These are phyloP conservation scores for Danionella dracula DNA, from an alignment of 2,797 vertebrate genomes.

Conservation along the genomic window DNA sequence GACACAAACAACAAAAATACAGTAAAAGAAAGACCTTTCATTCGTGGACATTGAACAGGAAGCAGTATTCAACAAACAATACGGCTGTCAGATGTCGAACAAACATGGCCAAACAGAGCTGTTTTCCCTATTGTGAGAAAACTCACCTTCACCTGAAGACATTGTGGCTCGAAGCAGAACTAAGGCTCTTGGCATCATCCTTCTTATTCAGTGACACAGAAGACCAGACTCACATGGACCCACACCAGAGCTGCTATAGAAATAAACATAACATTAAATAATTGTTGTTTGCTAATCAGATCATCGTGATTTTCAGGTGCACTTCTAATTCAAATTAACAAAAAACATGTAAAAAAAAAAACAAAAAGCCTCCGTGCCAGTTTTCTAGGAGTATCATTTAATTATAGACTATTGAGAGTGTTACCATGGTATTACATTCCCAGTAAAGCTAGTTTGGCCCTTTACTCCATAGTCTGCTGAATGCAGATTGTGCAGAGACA, in stretches of 20 bases:
- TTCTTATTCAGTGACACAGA: neutral
- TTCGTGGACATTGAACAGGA: neutral
- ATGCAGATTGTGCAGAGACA: too few relatives aligned
- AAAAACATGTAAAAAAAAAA: neutral
- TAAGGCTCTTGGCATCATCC: neutral
- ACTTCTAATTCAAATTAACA: neutral
- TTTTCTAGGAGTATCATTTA: neutral
- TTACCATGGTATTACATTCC: constrained; percentile 3
- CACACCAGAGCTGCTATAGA: neutral
- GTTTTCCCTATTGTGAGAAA: neutral
- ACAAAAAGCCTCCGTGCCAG: neutral
- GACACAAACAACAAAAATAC: neutral
- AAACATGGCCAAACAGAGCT: neutral
- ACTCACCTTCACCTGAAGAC: neutral
- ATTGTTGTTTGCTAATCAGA: neutral
- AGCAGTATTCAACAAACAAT: neutral
- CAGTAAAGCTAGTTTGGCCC: too few relatives aligned
- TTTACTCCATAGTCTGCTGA: too few relatives aligned
- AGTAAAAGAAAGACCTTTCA: neutral
- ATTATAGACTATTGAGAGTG: constrained; percentile 6
- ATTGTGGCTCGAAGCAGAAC: neutral
- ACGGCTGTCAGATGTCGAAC: neutral
- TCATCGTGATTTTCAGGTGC: neutral
- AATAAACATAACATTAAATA: neutral
- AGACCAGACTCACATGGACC: neutral